phyloP scores from a whole-genome alignment of 2,113 vertebrate genomes.

The Pan paniscus region DNA sequence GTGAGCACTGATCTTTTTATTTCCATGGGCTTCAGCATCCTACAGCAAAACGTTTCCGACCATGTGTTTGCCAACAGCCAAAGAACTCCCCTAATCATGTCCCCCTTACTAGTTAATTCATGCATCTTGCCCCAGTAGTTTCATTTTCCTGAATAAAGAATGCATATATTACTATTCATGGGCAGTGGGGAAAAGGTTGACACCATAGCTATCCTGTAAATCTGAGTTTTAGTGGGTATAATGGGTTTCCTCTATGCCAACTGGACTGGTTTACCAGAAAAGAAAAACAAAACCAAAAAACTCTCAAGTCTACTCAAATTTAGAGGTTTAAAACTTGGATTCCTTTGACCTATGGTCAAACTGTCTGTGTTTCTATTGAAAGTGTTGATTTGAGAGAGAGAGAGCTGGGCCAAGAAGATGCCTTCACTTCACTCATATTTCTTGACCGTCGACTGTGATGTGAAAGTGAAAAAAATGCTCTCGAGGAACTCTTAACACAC shows the following conservation, averaged over 20 bases:
- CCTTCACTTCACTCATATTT: slow-evolving; percentile 8
- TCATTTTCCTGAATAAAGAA: neutral
- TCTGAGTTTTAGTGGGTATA: neutral
- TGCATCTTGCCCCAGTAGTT: slow-evolving; percentile 45
- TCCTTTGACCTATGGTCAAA: neutral
- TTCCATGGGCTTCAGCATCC: slow-evolving; percentile 86
- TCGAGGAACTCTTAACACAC: neutral
- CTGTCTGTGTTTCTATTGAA: slow-evolving; percentile 1
- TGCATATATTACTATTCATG: neutral
- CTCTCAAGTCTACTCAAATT: neutral
- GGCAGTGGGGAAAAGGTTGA: neutral
- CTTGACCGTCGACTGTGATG: neutral
- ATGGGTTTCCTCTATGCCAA: neutral
- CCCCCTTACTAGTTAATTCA: slow-evolving; percentile 44
- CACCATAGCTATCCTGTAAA: neutral
- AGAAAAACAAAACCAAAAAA: neutral
- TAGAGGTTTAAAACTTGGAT: slow-evolving; percentile 45
- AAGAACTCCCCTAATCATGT: slow-evolving; percentile 24
- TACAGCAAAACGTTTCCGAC: slow-evolving; percentile 75
- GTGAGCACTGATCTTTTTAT: slow-evolving; percentile 87
- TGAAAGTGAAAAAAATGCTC: slow-evolving; percentile 20
- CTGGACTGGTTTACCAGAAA: neutral
- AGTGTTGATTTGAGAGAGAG: slow-evolving; percentile 15
- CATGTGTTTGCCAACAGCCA: slow-evolving; percentile 54
- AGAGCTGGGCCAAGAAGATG: neutral